phyloP scores from a whole-genome alignment of 1,140 invertebrate species.

The Hormaphis cornu region DNA sequence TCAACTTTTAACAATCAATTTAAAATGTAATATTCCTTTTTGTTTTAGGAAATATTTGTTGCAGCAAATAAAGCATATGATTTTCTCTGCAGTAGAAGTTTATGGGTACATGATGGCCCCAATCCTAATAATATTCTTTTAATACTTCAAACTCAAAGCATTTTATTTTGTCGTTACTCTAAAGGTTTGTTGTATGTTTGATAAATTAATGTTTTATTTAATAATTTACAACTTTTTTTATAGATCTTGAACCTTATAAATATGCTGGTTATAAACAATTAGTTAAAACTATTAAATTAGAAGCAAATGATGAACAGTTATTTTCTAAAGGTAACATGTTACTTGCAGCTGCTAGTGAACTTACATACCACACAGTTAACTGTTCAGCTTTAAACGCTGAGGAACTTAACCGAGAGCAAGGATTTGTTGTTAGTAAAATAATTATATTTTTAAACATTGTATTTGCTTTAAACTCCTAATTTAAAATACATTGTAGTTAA shows the following conservation, averaged over 20 bases:
- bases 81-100: slow-evolving; percentile 87
- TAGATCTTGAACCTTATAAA: slow-evolving; percentile 79
- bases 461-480: background rate
- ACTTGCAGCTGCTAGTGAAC: slow-evolving; percentile 81
- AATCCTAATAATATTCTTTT: slow-evolving; percentile 94
- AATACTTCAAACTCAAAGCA: slow-evolving; percentile 89
- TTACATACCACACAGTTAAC: slow-evolving; percentile 91
- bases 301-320: slow-evolving; percentile 84
- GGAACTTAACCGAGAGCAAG: slow-evolving; percentile 86
- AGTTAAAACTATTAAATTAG: slow-evolving; percentile 88
- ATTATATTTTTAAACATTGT: background rate
- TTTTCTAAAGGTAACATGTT: slow-evolving; percentile 83
- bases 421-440: slow-evolving; percentile 59
- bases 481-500: background rate
- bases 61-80: slow-evolving; percentile 94
- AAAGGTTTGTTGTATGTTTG: slow-evolving; percentile 58
- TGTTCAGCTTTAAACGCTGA: slow-evolving; percentile 97
- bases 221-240: background rate
- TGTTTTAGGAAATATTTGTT: slow-evolving; percentile 76
- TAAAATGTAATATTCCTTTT: background rate
- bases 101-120: slow-evolving; percentile 78
- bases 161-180: slow-evolving; percentile 85
- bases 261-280: slow-evolving; percentile 98
- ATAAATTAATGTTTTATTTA: background rate
- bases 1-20: too few species aligned